Conservation (phyloP, 2,797 vertebrate genomes). For the Syngnathus rostellatus region DNA sequence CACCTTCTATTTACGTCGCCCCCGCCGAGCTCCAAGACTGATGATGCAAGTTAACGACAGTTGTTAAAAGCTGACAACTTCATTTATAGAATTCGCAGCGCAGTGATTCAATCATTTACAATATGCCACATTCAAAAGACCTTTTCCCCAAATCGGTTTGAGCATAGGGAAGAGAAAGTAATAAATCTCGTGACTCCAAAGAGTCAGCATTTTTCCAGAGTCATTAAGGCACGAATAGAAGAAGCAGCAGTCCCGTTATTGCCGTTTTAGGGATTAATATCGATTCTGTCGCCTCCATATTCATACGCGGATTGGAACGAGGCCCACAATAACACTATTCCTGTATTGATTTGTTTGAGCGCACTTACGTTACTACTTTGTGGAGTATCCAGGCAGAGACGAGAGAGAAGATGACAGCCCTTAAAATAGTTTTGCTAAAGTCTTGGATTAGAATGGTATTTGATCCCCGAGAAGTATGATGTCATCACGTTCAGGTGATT, state of each 20-base stretch:
- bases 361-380: not conserved
- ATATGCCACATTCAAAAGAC: not conserved
- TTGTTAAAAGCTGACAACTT: not conserved
- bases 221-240: not conserved
- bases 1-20: conserved; percentile 1
- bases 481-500: conserved; percentile 23
- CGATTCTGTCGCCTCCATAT: too few species aligned
- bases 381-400: conserved; percentile 31
- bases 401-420: conserved; percentile 26
- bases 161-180: not conserved
- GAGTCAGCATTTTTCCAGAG: not conserved
- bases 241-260: too few species aligned
- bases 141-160: not conserved
- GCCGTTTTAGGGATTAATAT: too few species aligned
- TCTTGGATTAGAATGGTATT: conserved; percentile 19
- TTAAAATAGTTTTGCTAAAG: conserved; percentile 47
- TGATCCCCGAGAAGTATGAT: conserved; percentile 22
- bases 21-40: not conserved
- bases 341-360: too few species aligned
- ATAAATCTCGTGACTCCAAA: not conserved
- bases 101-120: not conserved
- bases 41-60: not conserved
- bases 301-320: too few species aligned
- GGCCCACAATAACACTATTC: too few species aligned
- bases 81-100: not conserved